phyloP scores from a whole-genome alignment of 2,113 vertebrate species.

The Eretmochelys imbricata region DNA sequence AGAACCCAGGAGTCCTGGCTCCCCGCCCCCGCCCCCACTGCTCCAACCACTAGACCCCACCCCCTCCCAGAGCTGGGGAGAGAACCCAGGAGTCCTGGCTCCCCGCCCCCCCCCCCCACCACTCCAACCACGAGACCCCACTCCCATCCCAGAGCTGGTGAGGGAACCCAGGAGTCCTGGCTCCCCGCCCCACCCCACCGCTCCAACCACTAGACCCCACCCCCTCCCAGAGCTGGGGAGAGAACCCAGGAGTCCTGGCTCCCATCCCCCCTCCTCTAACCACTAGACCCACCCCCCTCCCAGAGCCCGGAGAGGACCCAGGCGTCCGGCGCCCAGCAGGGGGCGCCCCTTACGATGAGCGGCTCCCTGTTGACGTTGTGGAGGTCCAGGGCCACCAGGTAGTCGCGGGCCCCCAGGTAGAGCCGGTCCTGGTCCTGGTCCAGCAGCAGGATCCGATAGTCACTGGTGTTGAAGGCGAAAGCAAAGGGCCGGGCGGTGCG shows the following conservation, averaged over 20 bases:
- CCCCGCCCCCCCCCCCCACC: no score
- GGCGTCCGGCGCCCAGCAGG: background rate
- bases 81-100: no score
- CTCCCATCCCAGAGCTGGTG: no score
- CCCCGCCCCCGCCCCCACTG: no score
- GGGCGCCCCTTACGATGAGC: conserved; percentile 79
- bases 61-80: no score
- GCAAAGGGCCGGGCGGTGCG: conserved; percentile 83
- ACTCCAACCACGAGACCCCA: no score
- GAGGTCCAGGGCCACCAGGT: conserved; percentile 87
- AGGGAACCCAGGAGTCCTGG: no score
- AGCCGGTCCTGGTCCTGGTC: conserved; percentile 89
- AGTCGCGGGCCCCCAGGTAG: conserved; percentile 87
- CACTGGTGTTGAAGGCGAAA: conserved; percentile 87
- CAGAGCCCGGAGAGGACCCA: background rate
- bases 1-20: no score
- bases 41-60: no score
- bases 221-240: no score
- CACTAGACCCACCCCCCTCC: no score
- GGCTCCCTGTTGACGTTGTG: conserved; percentile 90
- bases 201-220: background rate
- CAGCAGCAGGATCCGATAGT: conserved; percentile 86
- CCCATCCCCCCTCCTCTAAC: background rate
- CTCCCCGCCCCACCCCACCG: no score
- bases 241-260: background rate